Percentiles rank a stretch among this genome's conserved stretches.
Evolutionary conservation across 23 tunicate genomes (phyloP).

Genomic region (Pegea sp.): DNA sequence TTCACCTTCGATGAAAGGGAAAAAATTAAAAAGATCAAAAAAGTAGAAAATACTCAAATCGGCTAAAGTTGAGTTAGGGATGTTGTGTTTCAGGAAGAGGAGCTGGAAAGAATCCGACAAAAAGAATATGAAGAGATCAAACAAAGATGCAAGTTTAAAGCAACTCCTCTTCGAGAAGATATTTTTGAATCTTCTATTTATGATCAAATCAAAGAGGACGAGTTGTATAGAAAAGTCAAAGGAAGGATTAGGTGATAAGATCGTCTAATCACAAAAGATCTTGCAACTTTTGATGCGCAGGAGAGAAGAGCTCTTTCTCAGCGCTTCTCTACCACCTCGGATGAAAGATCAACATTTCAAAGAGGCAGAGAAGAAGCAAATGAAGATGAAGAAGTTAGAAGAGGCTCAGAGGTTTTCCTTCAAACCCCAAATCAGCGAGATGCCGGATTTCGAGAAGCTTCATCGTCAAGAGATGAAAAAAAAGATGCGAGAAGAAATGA

Average conservation of each 20-base stretch:
- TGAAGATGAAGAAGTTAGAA: constrained; percentile 3
- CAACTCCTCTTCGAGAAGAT: constrained; percentile 20
- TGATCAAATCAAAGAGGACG: constrained; percentile 38
- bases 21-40: constrained; percentile 3
- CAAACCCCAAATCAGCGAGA: constrained; percentile 19
- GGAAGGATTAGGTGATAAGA: constrained; percentile 27
- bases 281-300: too few relatives aligned
- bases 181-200: constrained; percentile 19
- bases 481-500: too few relatives aligned
- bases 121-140: constrained; percentile 9
- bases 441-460: constrained; percentile 52
- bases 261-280: too few relatives aligned
- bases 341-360: constrained; percentile 30
- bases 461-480: constrained; percentile 15
- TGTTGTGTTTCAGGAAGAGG: not conserved
- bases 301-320: constrained; percentile 30
- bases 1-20: constrained; percentile 66
- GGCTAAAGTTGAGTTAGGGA: too few relatives aligned
- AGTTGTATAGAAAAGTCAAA: constrained; percentile 44
- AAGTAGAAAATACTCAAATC: constrained; percentile 7
- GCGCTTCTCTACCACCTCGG: constrained; percentile 48
- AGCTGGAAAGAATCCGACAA: not conserved
- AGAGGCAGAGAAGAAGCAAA: constrained; percentile 11
- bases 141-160: constrained; percentile 19
- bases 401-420: constrained; percentile 15